Evolutionary conservation across 2,888 invertebrate genomes (phyloP), one percentile per base, ranked within the genome.

Genomic region (Caenorhabditis sp.): DNA sequence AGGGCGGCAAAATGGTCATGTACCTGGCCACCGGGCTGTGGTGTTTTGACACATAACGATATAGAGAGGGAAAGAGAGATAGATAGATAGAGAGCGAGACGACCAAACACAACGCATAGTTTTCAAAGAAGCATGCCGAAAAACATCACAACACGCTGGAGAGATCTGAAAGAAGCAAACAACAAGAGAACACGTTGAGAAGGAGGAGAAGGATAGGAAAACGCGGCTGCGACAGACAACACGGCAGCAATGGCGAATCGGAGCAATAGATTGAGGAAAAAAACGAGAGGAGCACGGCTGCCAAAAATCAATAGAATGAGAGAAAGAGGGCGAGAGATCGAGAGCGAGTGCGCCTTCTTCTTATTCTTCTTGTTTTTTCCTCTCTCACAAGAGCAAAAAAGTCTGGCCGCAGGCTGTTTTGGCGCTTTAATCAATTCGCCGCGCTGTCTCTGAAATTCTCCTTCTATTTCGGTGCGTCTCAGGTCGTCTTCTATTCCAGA

Each of bases 351-450:
- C 57, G 49, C 59, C 43, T 23, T 58, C 70, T 26, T n/a, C n/a
- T n/a, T n/a, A n/a, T n/a, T n/a, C n/a, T n/a, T n/a, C n/a, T n/a
- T n/a, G n/a, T n/a, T n/a, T 52, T 31, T 31, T 38, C 38, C 38
- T 59, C 62, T n/a, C n/a, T 21, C 8, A 36, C n/a, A 36, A 20
- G 59, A 59, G 59, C 38, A 14, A 31, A n/a, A 31, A 31, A 21
- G 38, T n/a, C 2, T 20, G 59, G 70, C 70, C 70, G 70, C 70
- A 70, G 70, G 70, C 70, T 70, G 70, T 70, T 70, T 70, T 70
- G 70, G 70, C 70, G 70, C 70, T 70, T 70, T 70, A 70, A 70
- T 70, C 70, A 70, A 70, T 70, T 70, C 65, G 61, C 50, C 63
- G 31, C 57, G 58, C 62, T 58, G 27, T 58, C 62, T 53, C 54